Base-by-base conservation (phyloP, 1,140 invertebrate genomes). In the Drosophila cardini region DNA sequence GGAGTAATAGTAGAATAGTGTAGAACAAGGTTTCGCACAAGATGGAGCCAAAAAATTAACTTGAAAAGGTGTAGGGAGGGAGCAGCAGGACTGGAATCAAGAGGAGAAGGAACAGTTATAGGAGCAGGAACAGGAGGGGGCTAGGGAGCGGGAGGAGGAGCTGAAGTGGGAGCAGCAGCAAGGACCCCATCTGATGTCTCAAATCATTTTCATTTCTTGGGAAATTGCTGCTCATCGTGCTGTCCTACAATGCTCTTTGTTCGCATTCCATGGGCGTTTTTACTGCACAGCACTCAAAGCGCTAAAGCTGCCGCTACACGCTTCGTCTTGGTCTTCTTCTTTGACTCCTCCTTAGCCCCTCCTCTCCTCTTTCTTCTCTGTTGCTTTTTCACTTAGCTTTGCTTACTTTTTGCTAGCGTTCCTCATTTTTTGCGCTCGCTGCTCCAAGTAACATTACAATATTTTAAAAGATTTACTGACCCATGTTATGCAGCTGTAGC, bases 381-480 rank as follows among this genome's bases (percentile, higher is more conserved):
- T 5, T 50, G 10, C 46, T 26, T 3, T 7, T 50, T n/a, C 46
- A 26, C 34, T 40, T 15, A 5, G n/a, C 7, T 16, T 38, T 55
- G 34, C 52, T 55, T 55, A 36, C 5, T 55, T 55, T 38, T 55
- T 32, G 26, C 52, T 16, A 11, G 9, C 15, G 15, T 30, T 10
- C 40, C 21, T 26, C 13, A 42, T 42, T 50, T 52, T 40, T 48
- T 64, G 62, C 53, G 38, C 71, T 69, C 64, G 61, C 32, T 58
- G 45, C 42, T 50, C 26, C 48, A 13, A 52, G 72, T 5, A 72
- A 79, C 82, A 86, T 83, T 83, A 89, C 84, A 87, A 87, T 87
- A 87, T 89, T 87, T 83, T 83, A 76, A 79, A 83, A 89, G 83
- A 87, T 87, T 87, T 87, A 87, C 76, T 87, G 83, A 87, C 83